A percentile compares a stretch with the other conserved stretches of the same genome.
Evolutionary conservation across 2,113 vertebrate genomes (phyloP).

Genomic region (Corythornis vintsioides): DNA sequence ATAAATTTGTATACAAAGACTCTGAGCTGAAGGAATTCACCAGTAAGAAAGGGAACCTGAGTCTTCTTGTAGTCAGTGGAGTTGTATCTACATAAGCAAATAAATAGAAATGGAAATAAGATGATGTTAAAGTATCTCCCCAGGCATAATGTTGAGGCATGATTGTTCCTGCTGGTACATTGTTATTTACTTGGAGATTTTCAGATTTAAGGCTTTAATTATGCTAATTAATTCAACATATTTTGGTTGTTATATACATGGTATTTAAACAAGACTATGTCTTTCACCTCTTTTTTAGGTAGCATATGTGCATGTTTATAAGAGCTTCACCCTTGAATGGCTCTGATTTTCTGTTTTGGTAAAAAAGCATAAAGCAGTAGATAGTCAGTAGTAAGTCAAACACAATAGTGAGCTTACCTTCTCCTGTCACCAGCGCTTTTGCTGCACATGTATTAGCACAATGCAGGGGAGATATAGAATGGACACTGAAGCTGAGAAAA

Average conservation of each 20-base stretch:
- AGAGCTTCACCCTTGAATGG: neutral
- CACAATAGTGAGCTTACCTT: conserved; percentile 71
- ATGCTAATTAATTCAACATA: neutral
- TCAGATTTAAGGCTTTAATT: neutral
- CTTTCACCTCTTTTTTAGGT: neutral
- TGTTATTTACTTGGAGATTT: neutral
- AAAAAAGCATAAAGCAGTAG: neutral
- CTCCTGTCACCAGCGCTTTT: conserved; percentile 77
- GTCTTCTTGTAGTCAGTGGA: neutral
- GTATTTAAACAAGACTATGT: neutral
- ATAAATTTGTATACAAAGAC: neutral
- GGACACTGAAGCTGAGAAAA: conserved; percentile 85
- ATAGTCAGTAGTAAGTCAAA: neutral
- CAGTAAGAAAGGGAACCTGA: neutral
- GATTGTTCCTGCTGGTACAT: neutral
- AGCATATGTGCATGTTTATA: neutral
- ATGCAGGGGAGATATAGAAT: conserved; percentile 76
- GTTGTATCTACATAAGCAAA: neutral
- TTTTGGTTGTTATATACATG: neutral
- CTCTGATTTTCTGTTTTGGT: neutral
- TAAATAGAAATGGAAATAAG: neutral
- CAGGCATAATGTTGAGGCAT: neutral
- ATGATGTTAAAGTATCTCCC: neutral
- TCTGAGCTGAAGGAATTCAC: neutral
- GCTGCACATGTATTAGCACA: conserved; percentile 80